Conservation (phyloP, 2,113 vertebrate species). For the Colossoma macropomum region DNA sequence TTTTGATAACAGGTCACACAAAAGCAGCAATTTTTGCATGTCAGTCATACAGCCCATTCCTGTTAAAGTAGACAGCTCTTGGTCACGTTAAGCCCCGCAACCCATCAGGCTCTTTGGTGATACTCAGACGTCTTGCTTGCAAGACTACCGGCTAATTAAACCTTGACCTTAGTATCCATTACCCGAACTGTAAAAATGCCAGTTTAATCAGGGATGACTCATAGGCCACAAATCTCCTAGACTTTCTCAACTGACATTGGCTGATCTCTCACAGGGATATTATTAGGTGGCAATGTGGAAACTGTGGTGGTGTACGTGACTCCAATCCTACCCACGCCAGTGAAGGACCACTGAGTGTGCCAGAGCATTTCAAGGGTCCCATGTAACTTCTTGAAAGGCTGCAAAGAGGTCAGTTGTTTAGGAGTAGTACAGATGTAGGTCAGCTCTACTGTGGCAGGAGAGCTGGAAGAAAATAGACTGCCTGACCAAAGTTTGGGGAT, state of each 20-base stretch:
- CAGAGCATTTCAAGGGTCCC: conserved; percentile 10
- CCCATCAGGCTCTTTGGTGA: background rate
- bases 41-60: background rate
- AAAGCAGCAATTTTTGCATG: background rate
- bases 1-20: background rate
- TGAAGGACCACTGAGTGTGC: background rate
- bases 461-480: background rate
- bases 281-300: conserved; percentile 34
- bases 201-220: background rate
- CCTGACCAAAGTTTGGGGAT: background rate
- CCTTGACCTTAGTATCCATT: conserved; percentile 29
- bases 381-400: conserved; percentile 5
- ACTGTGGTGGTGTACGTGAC: background rate
- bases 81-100: background rate
- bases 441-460: background rate
- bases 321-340: background rate
- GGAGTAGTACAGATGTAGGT: background rate
- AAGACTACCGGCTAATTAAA: background rate
- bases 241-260: background rate
- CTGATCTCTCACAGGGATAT: conserved; percentile 27
- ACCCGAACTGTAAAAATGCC: background rate
- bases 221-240: background rate
- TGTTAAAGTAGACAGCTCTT: background rate
- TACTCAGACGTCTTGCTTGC: background rate
- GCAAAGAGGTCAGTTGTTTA: background rate